Base-by-base conservation (phyloP, 2,797 vertebrate species). In the Salmo trutta region DNA sequence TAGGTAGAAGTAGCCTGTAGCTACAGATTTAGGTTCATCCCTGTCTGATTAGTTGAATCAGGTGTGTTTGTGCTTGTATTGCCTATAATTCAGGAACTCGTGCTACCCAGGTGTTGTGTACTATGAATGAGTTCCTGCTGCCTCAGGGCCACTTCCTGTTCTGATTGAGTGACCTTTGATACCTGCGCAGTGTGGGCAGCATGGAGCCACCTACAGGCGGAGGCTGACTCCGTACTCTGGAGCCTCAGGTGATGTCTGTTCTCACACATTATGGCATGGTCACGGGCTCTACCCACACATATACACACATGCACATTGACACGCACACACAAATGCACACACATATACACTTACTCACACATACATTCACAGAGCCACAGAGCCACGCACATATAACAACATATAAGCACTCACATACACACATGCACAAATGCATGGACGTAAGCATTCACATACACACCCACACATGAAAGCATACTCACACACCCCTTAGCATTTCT, bases 401-500 rank as follows among this genome's bases (percentile, higher is more conserved):
- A 17, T 52, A 31, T 12, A 21, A 5, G 5, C n/a, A 47, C 33
- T 15, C 69, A 24, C 70, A 53, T 24, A 52, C 15, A 66, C 64
- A 66, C 62, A 27, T 65, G 62, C n/a, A 65, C 62, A 27, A 12
- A 65, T 27, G 62, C 62, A 65, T 12, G 21, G 10, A 65, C 8
- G 3, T 21, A 65, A 19, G 10, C 12, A 65, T 12, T n/a, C 62
- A 65, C 2, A 27, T 10, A 65, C 10, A 21, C 24, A 21, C 62
- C 10, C 62, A 65, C 62, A 21, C 24, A 65, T 21, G 33, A 14
- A 29, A 51, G 54, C 51, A 21, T 47, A 54, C 71, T 33, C 66
- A 73, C 71, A 73, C 56, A 24, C 27, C 64, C 70, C 70, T 72
- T 52, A 75, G 76, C 79, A 41, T 71, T 72, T 64, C 62, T 78